phyloP scores from a whole-genome alignment of 2,797 vertebrate genomes.

The Sebastes vulpes region DNA sequence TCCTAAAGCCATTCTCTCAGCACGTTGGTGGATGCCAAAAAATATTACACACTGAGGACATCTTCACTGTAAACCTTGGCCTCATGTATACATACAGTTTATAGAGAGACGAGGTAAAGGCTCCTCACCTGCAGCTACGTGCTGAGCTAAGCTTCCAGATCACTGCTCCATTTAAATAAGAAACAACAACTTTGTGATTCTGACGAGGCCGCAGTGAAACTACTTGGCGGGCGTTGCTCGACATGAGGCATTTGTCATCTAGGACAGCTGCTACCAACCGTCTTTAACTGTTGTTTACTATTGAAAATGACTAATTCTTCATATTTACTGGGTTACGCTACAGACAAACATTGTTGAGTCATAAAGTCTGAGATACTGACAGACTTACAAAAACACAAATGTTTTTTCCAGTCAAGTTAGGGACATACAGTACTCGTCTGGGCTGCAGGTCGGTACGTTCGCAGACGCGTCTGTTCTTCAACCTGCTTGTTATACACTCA shows the following conservation, averaged over 20 bases:
- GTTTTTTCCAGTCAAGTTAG: conserved; percentile 17
- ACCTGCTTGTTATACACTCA: not conserved
- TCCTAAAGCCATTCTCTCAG: conserved; percentile 27
- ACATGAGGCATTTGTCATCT: conserved; percentile 56
- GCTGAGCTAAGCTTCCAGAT: not conserved
- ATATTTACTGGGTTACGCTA: conserved; percentile 41
- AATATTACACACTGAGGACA: conserved; percentile 2
- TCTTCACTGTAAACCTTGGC: conserved; percentile 3
- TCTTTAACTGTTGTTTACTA: conserved; percentile 66
- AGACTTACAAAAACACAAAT: conserved; percentile 27
- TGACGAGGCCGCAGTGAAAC: conserved; percentile 3
- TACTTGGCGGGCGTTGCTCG: conserved; percentile 29
- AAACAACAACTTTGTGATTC: conserved; percentile 10
- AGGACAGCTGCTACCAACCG: conserved; percentile 47
- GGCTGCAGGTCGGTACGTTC: not conserved
- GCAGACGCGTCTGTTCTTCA: not conserved
- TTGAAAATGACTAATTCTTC: conserved; percentile 64
- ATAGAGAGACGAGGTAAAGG: not conserved
- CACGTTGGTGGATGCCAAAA: conserved; percentile 22
- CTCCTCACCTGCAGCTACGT: not conserved
- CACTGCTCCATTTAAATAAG: not conserved
- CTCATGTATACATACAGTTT: not conserved
- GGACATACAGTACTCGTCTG: not conserved
- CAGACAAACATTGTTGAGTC: conserved; percentile 56
- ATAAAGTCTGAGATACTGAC: conserved; percentile 35